Evolutionary conservation across 2,888 invertebrate species (phyloP), one percentile per base, ranked within the genome.

Genomic region (Nezara viridula): DNA sequence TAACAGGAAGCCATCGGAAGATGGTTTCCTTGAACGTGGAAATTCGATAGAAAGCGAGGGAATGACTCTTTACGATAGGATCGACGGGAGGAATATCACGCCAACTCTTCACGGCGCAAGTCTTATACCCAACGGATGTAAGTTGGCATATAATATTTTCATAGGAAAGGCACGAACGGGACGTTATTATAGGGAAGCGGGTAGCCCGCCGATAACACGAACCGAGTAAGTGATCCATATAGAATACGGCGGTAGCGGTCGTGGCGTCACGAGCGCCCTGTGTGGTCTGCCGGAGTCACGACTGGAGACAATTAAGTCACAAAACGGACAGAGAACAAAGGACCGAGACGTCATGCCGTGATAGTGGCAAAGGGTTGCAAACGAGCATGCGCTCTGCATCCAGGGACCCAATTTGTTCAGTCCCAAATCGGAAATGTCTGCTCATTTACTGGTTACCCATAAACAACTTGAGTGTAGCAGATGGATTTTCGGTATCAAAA

Each of bases 171-270:
- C 81, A 81, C 44, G 81, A n/a, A 81, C 40, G 24, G 21, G n/a
- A n/a, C n/a, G 81, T 81, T 81, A 81, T 81, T 81, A 40, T n/a
- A 81, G 81, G 4, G 44, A 44, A 47, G 24, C n/a, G 44, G 44
- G 44, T 81, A 81, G 81, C n/a, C 14, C 44, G 9, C 19, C 44
- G 81, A 81, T 81, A 81, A 47, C 44, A 81, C 81, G 81, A 47
- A 52, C 37, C 9, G 86, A 86, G 86, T 40, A 86, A 86, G 86
- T 86, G 86, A 86, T 86, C 52, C 86, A 86, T 86, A 86, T 86
- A 86, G 86, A 86, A 55, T 40, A 49, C 24, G 21, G 86, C 40
- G 86, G 50, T 86, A 86, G 52, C 86, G 32, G 44, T 50, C 49
- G 52, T 40, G 55, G 37, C 40, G 86, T 86, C 55, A 86, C 55